Evolutionary conservation across 23 tunicate species (phyloP).

Genomic region (Oikopleura albicans): DNA sequence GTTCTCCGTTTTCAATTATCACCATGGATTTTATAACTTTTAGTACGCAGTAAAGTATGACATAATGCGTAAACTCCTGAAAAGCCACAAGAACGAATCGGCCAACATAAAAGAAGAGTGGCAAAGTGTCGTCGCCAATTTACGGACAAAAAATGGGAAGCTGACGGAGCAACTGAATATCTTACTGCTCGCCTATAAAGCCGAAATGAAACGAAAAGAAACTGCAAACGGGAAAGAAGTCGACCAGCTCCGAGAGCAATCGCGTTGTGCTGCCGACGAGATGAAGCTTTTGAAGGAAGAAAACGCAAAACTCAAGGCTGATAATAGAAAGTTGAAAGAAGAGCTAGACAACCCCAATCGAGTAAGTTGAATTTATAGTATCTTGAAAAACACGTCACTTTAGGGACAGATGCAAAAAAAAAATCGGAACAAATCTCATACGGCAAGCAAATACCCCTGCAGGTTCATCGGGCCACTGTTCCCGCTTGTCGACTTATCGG

Average conservation of each 20-base stretch:
- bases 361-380: too few species aligned
- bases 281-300: background rate
- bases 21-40: too few species aligned
- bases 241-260: background rate
- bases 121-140: background rate
- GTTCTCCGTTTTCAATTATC: too few species aligned
- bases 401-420: too few species aligned
- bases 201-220: background rate
- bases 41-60: background rate
- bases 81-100: background rate
- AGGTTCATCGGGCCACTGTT: too few species aligned
- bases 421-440: too few species aligned
- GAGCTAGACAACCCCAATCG: too few species aligned
- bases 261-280: background rate
- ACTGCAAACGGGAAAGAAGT: background rate
- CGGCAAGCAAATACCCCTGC: too few species aligned
- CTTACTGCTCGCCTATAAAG: background rate
- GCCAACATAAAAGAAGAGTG: background rate
- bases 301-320: conserved; percentile 21
- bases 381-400: too few species aligned
- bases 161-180: background rate
- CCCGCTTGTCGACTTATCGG: too few species aligned
- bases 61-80: background rate
- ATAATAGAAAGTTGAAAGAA: conserved; percentile 22
- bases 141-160: background rate